Base-by-base conservation (phyloP, 2,797 vertebrate genomes). In the Moxostoma hubbsi region DNA sequence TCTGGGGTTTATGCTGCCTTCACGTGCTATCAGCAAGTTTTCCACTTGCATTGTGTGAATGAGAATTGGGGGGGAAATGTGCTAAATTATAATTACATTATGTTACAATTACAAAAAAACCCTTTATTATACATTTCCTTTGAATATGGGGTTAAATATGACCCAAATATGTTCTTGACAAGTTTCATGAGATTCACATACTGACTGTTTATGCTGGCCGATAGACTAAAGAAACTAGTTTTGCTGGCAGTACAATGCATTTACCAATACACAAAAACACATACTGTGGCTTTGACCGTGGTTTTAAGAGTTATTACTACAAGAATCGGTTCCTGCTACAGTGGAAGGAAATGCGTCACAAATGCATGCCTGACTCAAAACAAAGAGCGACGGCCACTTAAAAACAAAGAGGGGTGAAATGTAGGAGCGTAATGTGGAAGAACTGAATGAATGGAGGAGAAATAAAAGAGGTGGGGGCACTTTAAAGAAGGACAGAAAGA, bases 271-370 rank as follows among this genome's bases (percentile, higher is more conserved):
- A 76, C 68, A 73, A 54, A n/a, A 43, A 72, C 16, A 53, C 5
- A 24, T 24, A 18, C 9, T 15, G 62, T 7, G 46, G 67, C 53
- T 83, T 82, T 75, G 80, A 81, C 71, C 61, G 54, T 46, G 62
- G 77, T 79, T 83, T 67, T 67, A 65, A 72, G 68, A 79, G 67
- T 55, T 68, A 90, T 86, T 82, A 85, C 80, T 72, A 82, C 84
- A 83, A 63, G 69, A 82, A 85, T 85, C 85, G 86, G 89, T 92
- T 93, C 89, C 91, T 91, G 91, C 88, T 87, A 92, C 92, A 93
- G 93, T 94, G 93, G 92, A 92, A 93, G 94, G 93, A 94, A 94
- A 90, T 93, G 92, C 92, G 92, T 94, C 94, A 94, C 86, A 71
- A 75, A 64, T 45, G 67, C 59, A 53, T 77, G 66, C 81, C 74